Evolutionary conservation across 2,113 vertebrate genomes (phyloP).

Genomic region (Colistium nudipinnis): DNA sequence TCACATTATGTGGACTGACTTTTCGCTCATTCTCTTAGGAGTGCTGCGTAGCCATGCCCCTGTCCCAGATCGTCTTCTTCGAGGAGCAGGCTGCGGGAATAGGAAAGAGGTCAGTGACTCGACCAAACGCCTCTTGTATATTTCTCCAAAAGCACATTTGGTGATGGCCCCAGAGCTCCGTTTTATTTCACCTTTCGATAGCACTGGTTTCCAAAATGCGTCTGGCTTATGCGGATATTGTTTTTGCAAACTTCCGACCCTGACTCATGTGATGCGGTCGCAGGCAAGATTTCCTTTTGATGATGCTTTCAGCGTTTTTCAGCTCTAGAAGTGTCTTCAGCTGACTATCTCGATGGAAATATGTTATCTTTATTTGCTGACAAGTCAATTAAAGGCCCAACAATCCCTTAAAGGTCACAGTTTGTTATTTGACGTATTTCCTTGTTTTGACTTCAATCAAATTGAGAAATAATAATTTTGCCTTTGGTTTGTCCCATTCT

Average conservation of each 20-base stretch:
- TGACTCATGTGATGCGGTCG: neutral
- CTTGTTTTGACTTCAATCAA: too few relatives aligned
- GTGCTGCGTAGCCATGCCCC: conserved; percentile 90
- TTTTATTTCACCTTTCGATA: neutral
- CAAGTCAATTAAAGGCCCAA: too few relatives aligned
- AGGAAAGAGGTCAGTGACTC: conserved; percentile 89
- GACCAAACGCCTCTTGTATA: neutral
- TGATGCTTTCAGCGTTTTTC: neutral
- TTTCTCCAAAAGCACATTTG: neutral
- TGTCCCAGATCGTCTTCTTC: conserved; percentile 93
- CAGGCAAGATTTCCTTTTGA: neutral
- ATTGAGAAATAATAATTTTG: neutral
- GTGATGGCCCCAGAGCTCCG: too few relatives aligned
- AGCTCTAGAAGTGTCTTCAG: neutral
- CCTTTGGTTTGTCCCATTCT: conserved; percentile 10
- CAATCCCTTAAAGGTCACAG: too few relatives aligned
- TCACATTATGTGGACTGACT: neutral
- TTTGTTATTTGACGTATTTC: too few relatives aligned
- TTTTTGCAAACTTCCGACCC: neutral
- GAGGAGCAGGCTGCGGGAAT: conserved; percentile 96
- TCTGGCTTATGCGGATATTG: neutral
- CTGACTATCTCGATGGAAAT: neutral
- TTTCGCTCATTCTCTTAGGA: conserved; percentile 79
- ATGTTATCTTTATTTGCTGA: too few relatives aligned
- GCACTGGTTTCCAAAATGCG: neutral